Base-by-base conservation (phyloP, 1,140 invertebrate genomes). In the Hycleus cichorii region DNA sequence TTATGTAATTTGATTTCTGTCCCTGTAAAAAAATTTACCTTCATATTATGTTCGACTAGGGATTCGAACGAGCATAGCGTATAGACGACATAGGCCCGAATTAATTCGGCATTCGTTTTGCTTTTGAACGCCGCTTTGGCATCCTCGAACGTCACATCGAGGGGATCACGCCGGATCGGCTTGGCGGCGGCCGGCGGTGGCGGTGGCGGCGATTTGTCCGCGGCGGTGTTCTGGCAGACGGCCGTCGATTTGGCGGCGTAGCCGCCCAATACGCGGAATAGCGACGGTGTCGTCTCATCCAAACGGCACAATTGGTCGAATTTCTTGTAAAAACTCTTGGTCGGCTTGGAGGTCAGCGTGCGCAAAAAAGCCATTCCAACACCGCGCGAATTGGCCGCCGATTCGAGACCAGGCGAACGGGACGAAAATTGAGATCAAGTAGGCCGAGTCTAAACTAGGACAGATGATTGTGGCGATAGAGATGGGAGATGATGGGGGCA, bases 1-100 rank as follows among this genome's bases (percentile, higher is more conserved):
- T 42, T 42, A 42, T 42, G 10, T 47, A 75, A 80, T 83, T 80
- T 18, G 18, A 18, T 18, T 18, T 18, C 12, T 0, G 1, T 18
- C 1, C 18, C 18, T 1, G 18, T 18, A 18, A 1, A 12, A n/a
- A 18, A 18, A 18, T 18, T 18, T 18, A 97, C 95, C 87, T 88
- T 84, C 80, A 88, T 89, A 72, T 99, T 98, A 78, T 98, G 87
- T 69, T 96, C 88, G 48, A 98, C 96, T 53, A 99, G 76, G 69
- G 85, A 88, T 64, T 90, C 85, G 70, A 91, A 82, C 39, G 90
- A 90, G 76, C 95, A 98, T 70, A 98, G 78, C 72, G 90, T 87
- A 75, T 98, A 95, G 44, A 99, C 95, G 65, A 97, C 66, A 68
- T 95, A 89, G 18, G 93, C 95, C 57, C 97, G 80, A 6, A 97